Base-by-base conservation (phyloP, 2,888 invertebrate genomes). In the Leucozona laternaria region DNA sequence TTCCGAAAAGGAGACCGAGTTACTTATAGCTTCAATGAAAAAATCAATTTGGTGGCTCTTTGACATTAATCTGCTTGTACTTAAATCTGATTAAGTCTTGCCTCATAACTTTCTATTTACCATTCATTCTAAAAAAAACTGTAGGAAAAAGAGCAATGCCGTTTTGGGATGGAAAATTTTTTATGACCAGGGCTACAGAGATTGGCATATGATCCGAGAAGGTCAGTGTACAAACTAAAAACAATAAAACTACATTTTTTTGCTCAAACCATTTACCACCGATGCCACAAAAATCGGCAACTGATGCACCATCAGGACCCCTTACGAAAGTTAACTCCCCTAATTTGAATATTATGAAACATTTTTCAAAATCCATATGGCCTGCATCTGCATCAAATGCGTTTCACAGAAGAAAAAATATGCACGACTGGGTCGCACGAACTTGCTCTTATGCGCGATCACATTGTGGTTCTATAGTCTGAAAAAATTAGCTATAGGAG, bases 201-300 rank as follows among this genome's bases (percentile, higher is more conserved):
- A 37, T 37, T 17, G 58, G 31, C 60, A 60, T 22, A 22, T 60
- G 60, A 6, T 60, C 60, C 17, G 34, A 60, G n/a, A 60, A 40
- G 6, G 37, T 60, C n/a, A 28, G 17, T 22, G 60, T 40, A n/a
- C 13, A 10, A 17, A 37, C 60, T 22, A n/a, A 5, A 10, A 17
- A 37, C 60, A 37, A 40, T 34, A 7, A 60, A 60, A 4, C 3
- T 31, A 20, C 4, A 8, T 20, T 40, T 10, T 13, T 6, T 60
- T n/a, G n/a, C 8, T 60, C 60, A 22, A 60, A 34, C 60, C 60
- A 34, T 10, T 10, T 57, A 5, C 58, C 58, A 13, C 20, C 37
- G 13, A 62, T 25, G n/a, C n/a, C n/a, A n/a, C n/a, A n/a, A n/a
- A n/a, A 62, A 43, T 22, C 40, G 25, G 40, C 40, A 1, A n/a